phyloP scores from a whole-genome alignment of 2,113 vertebrate genomes.

The Clarias magur region DNA sequence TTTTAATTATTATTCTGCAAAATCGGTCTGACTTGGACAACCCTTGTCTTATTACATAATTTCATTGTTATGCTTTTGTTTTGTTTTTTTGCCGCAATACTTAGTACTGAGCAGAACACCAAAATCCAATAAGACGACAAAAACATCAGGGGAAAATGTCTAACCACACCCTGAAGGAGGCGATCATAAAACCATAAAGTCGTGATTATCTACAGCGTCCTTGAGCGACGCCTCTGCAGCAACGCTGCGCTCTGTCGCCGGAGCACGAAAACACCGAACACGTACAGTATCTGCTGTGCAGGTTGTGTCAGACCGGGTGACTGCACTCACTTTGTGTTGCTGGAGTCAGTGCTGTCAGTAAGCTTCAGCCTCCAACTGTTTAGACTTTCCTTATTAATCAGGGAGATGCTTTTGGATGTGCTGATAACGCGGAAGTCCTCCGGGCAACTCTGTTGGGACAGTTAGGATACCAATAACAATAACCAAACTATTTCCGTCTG shows the following conservation, averaged over 20 bases:
- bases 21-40: too few relatives aligned
- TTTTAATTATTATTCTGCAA: too few relatives aligned
- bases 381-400: conserved; percentile 88
- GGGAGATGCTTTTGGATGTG: conserved; percentile 81
- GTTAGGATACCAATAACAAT: neutral
- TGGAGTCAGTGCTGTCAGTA: conserved; percentile 83
- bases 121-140: neutral
- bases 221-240: neutral
- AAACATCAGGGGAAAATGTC: neutral
- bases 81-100: neutral
- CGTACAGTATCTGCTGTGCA: neutral
- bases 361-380: conserved; percentile 90
- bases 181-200: neutral
- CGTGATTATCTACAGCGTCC: neutral
- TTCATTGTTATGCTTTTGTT: neutral
- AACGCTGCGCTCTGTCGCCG: neutral
- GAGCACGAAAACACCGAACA: neutral
- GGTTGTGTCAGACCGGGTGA: neutral
- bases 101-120: neutral
- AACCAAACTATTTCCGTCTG: conserved; percentile 22
- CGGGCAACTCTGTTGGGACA: conserved; percentile 57
- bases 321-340: conserved; percentile 84
- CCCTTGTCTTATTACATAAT: neutral
- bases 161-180: neutral
- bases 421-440: conserved; percentile 91